phyloP scores from a whole-genome alignment of 2,888 invertebrate genomes.

The Apamea sordens region DNA sequence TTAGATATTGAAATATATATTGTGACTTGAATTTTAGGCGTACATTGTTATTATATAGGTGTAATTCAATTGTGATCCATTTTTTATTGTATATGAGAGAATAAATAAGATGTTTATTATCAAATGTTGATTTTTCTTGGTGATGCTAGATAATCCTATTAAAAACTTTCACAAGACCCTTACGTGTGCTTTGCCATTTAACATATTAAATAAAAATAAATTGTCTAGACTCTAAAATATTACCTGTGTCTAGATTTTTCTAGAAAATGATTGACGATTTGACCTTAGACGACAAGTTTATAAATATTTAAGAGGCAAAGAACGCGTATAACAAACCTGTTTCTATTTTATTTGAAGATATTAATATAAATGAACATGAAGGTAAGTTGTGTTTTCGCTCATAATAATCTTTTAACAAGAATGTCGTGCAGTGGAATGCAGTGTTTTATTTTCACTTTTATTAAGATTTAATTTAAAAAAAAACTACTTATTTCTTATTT shows the following conservation, averaged over 20 bases:
- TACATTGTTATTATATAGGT: slow-evolving; percentile 66
- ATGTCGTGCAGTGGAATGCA: slow-evolving; percentile 80
- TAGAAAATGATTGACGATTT: background rate
- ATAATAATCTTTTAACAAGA: slow-evolving; percentile 72
- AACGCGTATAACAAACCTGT: slow-evolving; percentile 41
- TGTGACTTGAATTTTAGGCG: slow-evolving; percentile 63
- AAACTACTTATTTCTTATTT: slow-evolving; percentile 24
- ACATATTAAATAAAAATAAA: background rate
- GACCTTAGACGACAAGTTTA: background rate
- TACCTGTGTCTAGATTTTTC: background rate
- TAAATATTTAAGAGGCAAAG: slow-evolving; percentile 45
- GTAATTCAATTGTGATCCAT: slow-evolving; percentile 72
- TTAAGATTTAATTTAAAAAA: slow-evolving; percentile 36
- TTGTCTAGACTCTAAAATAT: background rate
- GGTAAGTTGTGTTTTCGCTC: slow-evolving; percentile 76
- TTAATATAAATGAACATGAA: slow-evolving; percentile 46
- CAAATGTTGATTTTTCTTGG: slow-evolving; percentile 60
- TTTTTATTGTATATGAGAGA: slow-evolving; percentile 73
- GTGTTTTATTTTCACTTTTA: slow-evolving; percentile 58
- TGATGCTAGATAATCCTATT: slow-evolving; percentile 51
- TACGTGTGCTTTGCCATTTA: slow-evolving; percentile 40
- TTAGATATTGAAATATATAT: slow-evolving; percentile 52
- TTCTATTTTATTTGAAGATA: slow-evolving; percentile 20
- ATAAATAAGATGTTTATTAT: slow-evolving; percentile 74
- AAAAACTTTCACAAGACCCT: background rate